Evolutionary conservation across 2,113 vertebrate genomes (phyloP), one percentile per base, ranked within the genome.

Genomic region (Paradoxurus hermaphroditus): DNA sequence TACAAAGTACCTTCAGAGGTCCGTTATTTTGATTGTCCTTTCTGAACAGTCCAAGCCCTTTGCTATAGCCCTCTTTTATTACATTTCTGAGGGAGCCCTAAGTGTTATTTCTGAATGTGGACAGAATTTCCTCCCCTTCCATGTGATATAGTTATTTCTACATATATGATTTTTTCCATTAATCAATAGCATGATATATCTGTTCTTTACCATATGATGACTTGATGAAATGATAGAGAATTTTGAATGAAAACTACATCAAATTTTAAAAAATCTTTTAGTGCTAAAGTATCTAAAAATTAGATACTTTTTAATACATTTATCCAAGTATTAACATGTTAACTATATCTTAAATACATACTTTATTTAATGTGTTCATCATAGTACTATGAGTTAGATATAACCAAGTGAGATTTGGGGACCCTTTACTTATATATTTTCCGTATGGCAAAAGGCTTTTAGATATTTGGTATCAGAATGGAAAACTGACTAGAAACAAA

Each of bases 381-480:
- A 36, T 65, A 68, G 72, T 89, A 44, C 27, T 91, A 75, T 68
- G 27, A 96, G 13, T n/a, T 53, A 92, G 68, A 86, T 39, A 44
- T 65, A 72, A 27, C 10, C 63, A 14, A 73, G 14, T 77, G 29
- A 90, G 79, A 77, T 14, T 27, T 85, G 46, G 67, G 27, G 11
- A 67, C 81, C 29, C 25, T 96, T 95, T 73, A 65, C 23, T 96
- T 86, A 96, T 39, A 92, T 70, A 90, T 70, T 92, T 91, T 97
- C 7, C 13, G 41, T 63, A 62, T 90, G 46, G 5, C n/a, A 82
- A 86, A 59, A 16, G 13, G 13, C 46, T 78, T 73, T 86, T 70
- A 81, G 63, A 77, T 82, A 86, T 87, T 94, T 93, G 34, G 3
- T 81, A 14, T 92, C 29, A 85, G 65, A 84, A 87, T 90, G 14